Percentiles rank a stretch among this genome's conserved stretches.
Conservation (phyloP, 2,797 vertebrate species). For the Argya squamiceps region DNA sequence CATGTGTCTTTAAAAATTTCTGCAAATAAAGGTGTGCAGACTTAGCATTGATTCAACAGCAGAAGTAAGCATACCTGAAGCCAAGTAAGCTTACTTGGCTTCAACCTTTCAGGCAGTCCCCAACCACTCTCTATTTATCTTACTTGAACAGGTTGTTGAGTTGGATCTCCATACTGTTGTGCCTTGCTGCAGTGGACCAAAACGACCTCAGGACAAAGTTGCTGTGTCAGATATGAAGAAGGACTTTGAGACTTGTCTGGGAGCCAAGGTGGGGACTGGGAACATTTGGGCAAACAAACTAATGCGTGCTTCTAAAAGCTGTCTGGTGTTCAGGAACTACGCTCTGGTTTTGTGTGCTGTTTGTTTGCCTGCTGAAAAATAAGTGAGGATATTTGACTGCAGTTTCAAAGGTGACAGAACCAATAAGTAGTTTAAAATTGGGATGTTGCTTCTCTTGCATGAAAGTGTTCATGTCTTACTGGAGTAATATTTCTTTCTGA, state of each 20-base stretch:
- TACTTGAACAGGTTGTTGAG: conserved; percentile 84
- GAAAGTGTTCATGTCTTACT: not conserved
- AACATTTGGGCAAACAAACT: not conserved
- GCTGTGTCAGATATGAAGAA: conserved; percentile 90
- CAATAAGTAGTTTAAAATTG: not conserved
- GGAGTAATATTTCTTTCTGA: not conserved
- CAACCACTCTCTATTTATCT: not conserved
- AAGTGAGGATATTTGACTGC: not conserved
- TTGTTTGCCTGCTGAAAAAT: not conserved
- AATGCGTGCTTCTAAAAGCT: not conserved
- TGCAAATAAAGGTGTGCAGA: not conserved
- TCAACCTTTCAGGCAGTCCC: not conserved
- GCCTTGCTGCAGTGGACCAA: conserved; percentile 96
- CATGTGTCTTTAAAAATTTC: not conserved
- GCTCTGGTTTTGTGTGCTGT: not conserved
- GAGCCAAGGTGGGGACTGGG: conserved; percentile 85
- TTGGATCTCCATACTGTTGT: conserved; percentile 89
- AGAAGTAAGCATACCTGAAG: not conserved
- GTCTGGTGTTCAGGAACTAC: not conserved
- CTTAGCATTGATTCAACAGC: not conserved
- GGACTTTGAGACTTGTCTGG: conserved; percentile 91
- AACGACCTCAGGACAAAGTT: conserved; percentile 95
- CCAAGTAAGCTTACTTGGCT: not conserved
- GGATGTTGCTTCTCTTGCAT: not conserved
- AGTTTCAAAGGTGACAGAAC: not conserved